Base-by-base conservation (phyloP, 2,888 invertebrate genomes). In the Elgonia sp. region DNA sequence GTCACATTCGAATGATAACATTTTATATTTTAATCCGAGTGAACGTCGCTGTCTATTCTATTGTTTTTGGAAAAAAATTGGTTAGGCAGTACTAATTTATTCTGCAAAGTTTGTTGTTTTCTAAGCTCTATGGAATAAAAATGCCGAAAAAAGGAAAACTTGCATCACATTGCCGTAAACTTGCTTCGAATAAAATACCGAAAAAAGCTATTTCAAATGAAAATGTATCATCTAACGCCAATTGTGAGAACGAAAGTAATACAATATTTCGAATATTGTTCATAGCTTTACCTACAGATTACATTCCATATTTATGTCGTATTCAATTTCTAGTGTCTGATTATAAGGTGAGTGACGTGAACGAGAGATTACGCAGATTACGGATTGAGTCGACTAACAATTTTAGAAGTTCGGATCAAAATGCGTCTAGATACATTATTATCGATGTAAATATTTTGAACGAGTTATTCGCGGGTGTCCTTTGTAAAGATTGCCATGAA, bases 351-450 rank as follows among this genome's bases (percentile, higher is more conserved):
- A 21, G 16, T 21, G 37, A 62, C 29, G 62, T 62, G 29, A 62
- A 62, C 29, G 62, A 62, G 62, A 62, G n/a, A 62, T 29, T 62
- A 62, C 62, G 62, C 29, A 37, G 62, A 29, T 62, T 62, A 29
- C 62, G 62, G 16, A 62, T 29, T 14, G 62, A 62, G 62, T 62
- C 62, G 37, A 62, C 14, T 29, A 16, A 21, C 2, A 62, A 62
- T 21, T 21, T 62, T 37, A 29, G 29, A 62, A 20, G 12, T 62
- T 9, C 62, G 4, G 62, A 62, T n/a, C 21, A 29, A n/a, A 62
- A 37, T 62, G 62, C 62, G 14, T 14, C 46, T 46, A 46, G 46
- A 46, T 46, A 46, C 14, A 46, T 46, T 46, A 46, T 46, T 46
- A 46, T 46, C 46, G 46, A 46, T 14, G 46, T 46, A 10, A 46